Base-by-base conservation (phyloP, 2,113 vertebrate species). In the Paratilapia polleni region DNA sequence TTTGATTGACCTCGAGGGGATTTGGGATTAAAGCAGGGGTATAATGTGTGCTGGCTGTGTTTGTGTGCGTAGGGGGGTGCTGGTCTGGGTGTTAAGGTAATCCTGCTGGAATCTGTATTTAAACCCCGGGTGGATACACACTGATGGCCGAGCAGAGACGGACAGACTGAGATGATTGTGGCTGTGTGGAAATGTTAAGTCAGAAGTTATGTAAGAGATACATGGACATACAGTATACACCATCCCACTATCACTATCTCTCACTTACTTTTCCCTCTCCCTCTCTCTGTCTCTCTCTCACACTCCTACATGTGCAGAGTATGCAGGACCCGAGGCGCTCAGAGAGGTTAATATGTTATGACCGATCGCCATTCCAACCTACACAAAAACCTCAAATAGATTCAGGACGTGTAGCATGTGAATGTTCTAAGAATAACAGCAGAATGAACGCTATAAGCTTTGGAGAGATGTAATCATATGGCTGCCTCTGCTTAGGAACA, bases 321-420 rank as follows among this genome's bases (percentile, higher is more conserved):
- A 58, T 58, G 57, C 38, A 78, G 81, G 83, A 85, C 89, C 81
- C 58, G 89, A 70, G 85, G 84, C 58, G 4, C 75, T 34, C 49
- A 10, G 78, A 78, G 77, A 91, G 89, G 91, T 93, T 90, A 89
- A 88, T 90, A 11, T 70, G 86, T 84, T 78, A 81, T 82, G 91
- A 91, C 87, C 85, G 15, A 77, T 80, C 52, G 8, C 36, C 79
- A 62, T 66, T 26, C 59, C 87, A 88, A 61, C 92, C 88, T 80
- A 92, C 90, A 85, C 90, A 66, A 31, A 56, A 58, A 80, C 58
- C 82, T 87, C 77, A 90, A 90, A 91, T 89, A 89, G 85, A 92
- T 49, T 78, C 59, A 13, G 81, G 64, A 80, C 64, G 58, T 52
- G 8, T 12, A 68, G 70, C 41, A 7, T 70, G 43, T 38, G 59